Percentiles rank a stretch among this genome's conserved stretches.
Evolutionary conservation across 2,797 vertebrate genomes (phyloP).

Genomic region (Spinus pinus): DNA sequence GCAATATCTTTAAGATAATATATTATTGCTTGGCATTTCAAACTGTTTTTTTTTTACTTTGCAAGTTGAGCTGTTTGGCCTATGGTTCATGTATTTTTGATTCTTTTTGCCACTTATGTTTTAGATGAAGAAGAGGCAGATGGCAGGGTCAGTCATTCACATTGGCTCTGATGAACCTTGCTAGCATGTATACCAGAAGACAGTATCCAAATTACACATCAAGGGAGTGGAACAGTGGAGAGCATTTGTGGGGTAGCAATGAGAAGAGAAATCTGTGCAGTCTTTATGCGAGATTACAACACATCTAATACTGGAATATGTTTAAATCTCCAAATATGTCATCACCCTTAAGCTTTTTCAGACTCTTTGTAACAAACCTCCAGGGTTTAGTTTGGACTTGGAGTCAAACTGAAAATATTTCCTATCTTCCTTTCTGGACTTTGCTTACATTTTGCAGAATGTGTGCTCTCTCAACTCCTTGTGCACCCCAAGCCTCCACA

Average conservation of each 20-base stretch:
- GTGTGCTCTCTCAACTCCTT: fast-evolving
- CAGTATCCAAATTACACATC: neutral
- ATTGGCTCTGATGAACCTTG: neutral
- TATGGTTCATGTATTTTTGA: neutral
- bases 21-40: neutral
- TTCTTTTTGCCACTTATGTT: neutral
- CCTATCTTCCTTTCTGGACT: neutral
- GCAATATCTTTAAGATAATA: neutral
- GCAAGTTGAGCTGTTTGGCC: neutral
- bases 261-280: neutral
- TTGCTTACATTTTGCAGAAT: neutral
- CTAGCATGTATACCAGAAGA: neutral
- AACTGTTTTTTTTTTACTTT: neutral
- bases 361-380: neutral
- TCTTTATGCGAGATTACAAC: neutral
- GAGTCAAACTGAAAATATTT: neutral
- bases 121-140: neutral
- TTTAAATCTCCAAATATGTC: neutral
- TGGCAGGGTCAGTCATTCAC: neutral
- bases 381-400: neutral
- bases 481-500: fast-evolving
- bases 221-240: neutral
- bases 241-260: neutral
- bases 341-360: neutral
- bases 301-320: neutral